Percentiles rank a stretch among this genome's conserved stretches.
Evolutionary conservation across 2,888 invertebrate species (phyloP).

Genomic region (Bellardia bayeri): DNA sequence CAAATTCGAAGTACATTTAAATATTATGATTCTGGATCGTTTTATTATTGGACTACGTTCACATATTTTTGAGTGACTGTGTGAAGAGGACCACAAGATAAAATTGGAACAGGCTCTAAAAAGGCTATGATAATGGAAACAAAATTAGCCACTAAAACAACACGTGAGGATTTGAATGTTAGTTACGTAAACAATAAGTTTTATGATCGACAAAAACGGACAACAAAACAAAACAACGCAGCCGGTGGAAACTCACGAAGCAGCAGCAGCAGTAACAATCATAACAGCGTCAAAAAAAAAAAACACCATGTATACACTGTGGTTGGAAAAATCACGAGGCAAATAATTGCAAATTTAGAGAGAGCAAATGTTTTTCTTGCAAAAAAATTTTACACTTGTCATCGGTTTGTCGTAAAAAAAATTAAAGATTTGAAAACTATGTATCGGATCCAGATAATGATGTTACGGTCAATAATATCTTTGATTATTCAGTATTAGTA

Average conservation of each 20-base stretch:
- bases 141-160: conserved; percentile 22
- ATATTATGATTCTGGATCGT: conserved; percentile 22
- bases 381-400: conserved; percentile 38
- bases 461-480: conserved; percentile 2
- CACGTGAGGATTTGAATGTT: conserved; percentile 17
- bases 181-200: conserved; percentile 34
- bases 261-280: neutral
- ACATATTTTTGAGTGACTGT: conserved; percentile 41
- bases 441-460: conserved; percentile 48
- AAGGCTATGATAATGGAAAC: conserved; percentile 56
- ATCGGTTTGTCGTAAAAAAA: conserved; percentile 28
- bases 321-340: conserved; percentile 46
- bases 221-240: neutral
- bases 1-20: conserved; percentile 31
- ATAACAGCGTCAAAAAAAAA: neutral
- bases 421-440: conserved; percentile 40
- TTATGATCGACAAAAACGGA: neutral
- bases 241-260: neutral
- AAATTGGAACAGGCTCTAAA: neutral
- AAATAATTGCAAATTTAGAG: conserved; percentile 19
- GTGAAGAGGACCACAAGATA: conserved; percentile 34
- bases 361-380: conserved; percentile 45
- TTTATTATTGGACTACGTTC: conserved; percentile 36
- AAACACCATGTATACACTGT: conserved; percentile 21
- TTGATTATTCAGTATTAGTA: conserved; percentile 43